These are phyloP conservation scores for Drosophila teissieri DNA, from an alignment of 1,140 invertebrate genomes.

Conservation along the genomic window DNA sequence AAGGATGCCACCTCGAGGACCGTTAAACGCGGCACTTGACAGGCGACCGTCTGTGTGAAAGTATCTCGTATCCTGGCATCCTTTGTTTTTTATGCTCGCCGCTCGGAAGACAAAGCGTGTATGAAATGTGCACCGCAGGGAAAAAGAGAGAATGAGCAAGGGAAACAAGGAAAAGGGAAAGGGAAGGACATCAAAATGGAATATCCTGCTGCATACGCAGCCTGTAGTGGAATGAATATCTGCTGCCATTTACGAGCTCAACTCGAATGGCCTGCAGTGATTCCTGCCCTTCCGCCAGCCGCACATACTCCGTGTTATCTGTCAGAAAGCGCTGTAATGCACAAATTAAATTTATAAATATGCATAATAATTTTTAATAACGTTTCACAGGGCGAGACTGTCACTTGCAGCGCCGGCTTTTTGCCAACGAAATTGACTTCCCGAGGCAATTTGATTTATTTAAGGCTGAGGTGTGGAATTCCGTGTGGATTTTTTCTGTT, in stretches of 20 bases:
- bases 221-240: conserved; percentile 34
- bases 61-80: conserved; percentile 38
- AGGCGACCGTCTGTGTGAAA: conserved; percentile 41
- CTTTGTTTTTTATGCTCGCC: conserved; percentile 43
- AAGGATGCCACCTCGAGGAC: conserved; percentile 35
- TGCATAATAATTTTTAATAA: conserved; percentile 74
- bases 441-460: conserved; percentile 34
- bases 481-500: background rate
- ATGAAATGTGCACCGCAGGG: conserved; percentile 36
- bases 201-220: conserved; percentile 52
- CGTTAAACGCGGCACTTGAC: conserved; percentile 50
- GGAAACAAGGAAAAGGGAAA: background rate
- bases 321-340: conserved; percentile 56
- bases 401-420: conserved; percentile 30
- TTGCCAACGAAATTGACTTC: conserved; percentile 32
- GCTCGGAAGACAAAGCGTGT: conserved; percentile 52
- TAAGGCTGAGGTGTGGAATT: conserved; percentile 16
- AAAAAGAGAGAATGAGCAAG: background rate
- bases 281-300: conserved; percentile 43
- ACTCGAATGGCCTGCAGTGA: conserved; percentile 65
- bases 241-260: conserved; percentile 52
- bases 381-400: conserved; percentile 51
- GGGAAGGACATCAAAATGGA: conserved; percentile 27
- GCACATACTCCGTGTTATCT: conserved; percentile 30
- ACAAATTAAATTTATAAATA: conserved; percentile 79